These are phyloP conservation scores for Sipha maydis DNA, from an alignment of 2,888 invertebrate species.

Conservation along the genomic window DNA sequence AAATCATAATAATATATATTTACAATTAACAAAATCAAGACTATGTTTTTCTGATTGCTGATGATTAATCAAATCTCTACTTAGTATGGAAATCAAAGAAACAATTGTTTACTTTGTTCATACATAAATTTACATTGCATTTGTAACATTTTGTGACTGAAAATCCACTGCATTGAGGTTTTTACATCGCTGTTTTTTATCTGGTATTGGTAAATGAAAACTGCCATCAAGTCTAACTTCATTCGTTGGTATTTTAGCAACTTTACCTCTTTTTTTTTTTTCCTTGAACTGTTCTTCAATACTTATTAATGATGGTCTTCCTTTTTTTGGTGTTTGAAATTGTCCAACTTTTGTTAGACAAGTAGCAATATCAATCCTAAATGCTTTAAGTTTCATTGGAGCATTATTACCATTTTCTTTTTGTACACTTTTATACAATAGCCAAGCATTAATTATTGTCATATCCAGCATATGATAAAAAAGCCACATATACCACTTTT, in stretches of 20 bases:
- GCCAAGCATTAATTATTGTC: not conserved
- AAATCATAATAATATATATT: too few species aligned
- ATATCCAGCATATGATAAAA: not conserved
- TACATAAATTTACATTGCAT: too few species aligned
- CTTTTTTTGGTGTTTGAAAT: not conserved
- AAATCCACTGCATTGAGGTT: not conserved
- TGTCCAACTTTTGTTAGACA: not conserved
- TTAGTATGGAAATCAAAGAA: too few species aligned
- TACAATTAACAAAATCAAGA: too few species aligned
- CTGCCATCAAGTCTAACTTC: not conserved
- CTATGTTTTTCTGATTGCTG: too few species aligned
- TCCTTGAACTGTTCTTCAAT: not conserved
- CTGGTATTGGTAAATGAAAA: too few species aligned
- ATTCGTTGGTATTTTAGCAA: not conserved
- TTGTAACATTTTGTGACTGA: too few species aligned
- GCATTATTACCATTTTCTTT: not conserved
- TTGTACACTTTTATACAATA: not conserved
- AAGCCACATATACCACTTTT: slow-evolving; percentile 17
- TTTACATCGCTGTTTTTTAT: not conserved
- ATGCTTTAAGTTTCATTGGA: not conserved
- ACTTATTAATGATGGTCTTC: slow-evolving; percentile 2
- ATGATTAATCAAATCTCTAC: too few species aligned
- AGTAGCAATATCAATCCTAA: slow-evolving; percentile 1
- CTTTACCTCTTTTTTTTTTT: not conserved
- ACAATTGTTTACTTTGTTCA: too few species aligned